Base-by-base conservation (phyloP, 1,140 invertebrate species). In the Bombus huntii region DNA sequence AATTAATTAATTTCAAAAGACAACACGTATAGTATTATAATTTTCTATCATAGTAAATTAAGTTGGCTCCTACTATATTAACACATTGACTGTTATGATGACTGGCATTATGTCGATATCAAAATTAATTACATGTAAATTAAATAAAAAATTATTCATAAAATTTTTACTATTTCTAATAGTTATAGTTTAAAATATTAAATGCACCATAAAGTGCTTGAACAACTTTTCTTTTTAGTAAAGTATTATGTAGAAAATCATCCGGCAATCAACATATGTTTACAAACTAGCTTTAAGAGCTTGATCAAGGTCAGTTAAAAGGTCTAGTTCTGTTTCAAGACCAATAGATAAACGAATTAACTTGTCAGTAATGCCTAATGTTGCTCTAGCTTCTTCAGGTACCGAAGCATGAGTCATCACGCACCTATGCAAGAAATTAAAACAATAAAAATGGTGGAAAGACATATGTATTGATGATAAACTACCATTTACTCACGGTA, bases 301-400 rank as follows among this genome's bases (percentile, higher is more conserved):
- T 94, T 98, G 96, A 85, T 98, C 97, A 10, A 99, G 92, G 95
- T 99, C 99, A n/a, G 96, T 94, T 44, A 99, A 97, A 22, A 99
- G 95, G 96, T 99, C 99, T 62, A 97, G 96, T 15, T 96, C 95
- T 89, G 98, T 97, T 96, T 99, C 99, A 13, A 99, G 95, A 10
- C 99, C 99, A 65, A 99, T 97, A 1, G 99, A 99, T 12, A 99
- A 94, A 83, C 99, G 96, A 83, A 99, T 97, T 2, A 99, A 95
- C 53, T 97, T 97, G 93, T 99, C 98, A 0, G 96, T 97, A 73
- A 99, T 99, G 13, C 98, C 98, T 15, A 99, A 95, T 65, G 96
- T 93, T 37, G 93, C 95, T 90, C 98, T 95, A 83, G 97, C 96
- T 34, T 97, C 97, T 84, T 95, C 95, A 6, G 98, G 97, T 18